A percentile compares a stretch with the other conserved stretches of the same genome.
These are phyloP conservation scores for Lepidostoma basale DNA, from an alignment of 1,140 invertebrate genomes.

Conservation along the genomic window DNA sequence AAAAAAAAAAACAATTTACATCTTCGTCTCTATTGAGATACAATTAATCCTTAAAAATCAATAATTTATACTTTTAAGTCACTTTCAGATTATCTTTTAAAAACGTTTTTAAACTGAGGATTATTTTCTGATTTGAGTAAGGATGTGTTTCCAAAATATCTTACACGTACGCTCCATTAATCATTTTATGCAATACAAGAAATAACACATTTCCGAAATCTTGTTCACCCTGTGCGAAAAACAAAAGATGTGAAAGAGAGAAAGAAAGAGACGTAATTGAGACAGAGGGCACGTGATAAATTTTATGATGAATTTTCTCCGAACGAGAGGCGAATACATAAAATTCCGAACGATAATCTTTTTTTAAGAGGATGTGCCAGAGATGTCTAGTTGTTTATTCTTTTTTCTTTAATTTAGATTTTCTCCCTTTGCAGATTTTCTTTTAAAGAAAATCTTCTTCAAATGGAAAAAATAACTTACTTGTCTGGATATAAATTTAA, in stretches of 20 bases:
- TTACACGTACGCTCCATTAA: too few relatives aligned
- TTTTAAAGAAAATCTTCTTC: too few relatives aligned
- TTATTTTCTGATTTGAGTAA: neutral
- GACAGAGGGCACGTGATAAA: constrained; percentile 23
- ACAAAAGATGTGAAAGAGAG: neutral
- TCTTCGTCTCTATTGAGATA: too few relatives aligned
- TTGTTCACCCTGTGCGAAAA: neutral
- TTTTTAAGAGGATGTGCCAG: constrained; percentile 8
- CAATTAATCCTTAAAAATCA: too few relatives aligned
- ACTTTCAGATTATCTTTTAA: too few relatives aligned
- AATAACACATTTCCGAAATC: too few relatives aligned
- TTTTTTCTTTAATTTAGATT: neutral
- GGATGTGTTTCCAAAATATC: neutral
- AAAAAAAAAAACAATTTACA: too few relatives aligned
- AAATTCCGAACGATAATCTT: constrained; percentile 13
- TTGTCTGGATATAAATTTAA: too few relatives aligned
- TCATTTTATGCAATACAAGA: too few relatives aligned
- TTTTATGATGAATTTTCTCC: constrained; percentile 26
- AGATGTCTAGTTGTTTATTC: constrained; percentile 13
- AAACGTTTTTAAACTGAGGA: neutral
- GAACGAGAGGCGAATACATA: constrained; percentile 18
- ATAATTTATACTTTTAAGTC: too few relatives aligned
- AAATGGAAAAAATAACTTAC: too few relatives aligned
- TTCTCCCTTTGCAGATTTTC: neutral
- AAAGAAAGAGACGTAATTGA: constrained; percentile 19